Percentiles rank a stretch among this genome's conserved stretches.
Evolutionary conservation across 2,888 invertebrate genomes (phyloP).

Genomic region (Meiosimyza platycephala): DNA sequence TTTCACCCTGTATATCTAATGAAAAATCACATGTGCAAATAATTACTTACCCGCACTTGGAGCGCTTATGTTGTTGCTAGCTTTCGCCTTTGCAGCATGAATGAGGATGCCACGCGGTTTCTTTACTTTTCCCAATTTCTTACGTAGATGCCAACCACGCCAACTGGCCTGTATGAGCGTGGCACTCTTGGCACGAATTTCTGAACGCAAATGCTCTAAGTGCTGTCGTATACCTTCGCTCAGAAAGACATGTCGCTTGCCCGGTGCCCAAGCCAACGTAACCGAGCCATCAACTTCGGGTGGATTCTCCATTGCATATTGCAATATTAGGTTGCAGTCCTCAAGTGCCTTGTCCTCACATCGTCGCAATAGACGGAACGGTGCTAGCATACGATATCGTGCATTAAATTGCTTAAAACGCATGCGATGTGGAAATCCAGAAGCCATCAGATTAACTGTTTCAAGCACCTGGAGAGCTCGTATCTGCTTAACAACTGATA

Average conservation of each 20-base stretch:
- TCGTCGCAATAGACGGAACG: slow-evolving; percentile 76
- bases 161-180: slow-evolving; percentile 86
- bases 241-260: slow-evolving; percentile 92
- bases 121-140: slow-evolving; percentile 73
- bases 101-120: slow-evolving; percentile 52
- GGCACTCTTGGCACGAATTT: slow-evolving; percentile 83
- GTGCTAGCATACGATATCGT: slow-evolving; percentile 86
- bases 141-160: slow-evolving; percentile 82
- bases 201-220: slow-evolving; percentile 83
- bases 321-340: slow-evolving; percentile 80
- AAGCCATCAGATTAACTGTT: slow-evolving; percentile 95
- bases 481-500: slow-evolving; percentile 87
- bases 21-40: not conserved
- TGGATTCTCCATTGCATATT: slow-evolving; percentile 76
- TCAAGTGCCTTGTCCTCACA: slow-evolving; percentile 80
- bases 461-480: slow-evolving; percentile 91
- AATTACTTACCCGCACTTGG: slow-evolving; percentile 57
- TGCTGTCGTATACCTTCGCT: slow-evolving; percentile 94
- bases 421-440: slow-evolving; percentile 95
- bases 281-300: slow-evolving; percentile 71
- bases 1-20: too few species aligned
- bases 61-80: slow-evolving; percentile 45
- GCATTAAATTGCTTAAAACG: slow-evolving; percentile 91
- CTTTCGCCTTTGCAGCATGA: slow-evolving; percentile 52
- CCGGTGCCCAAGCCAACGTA: slow-evolving; percentile 87